Evolutionary conservation across 2,113 vertebrate genomes (phyloP).

Genomic region (Cranoglanis bouderius): DNA sequence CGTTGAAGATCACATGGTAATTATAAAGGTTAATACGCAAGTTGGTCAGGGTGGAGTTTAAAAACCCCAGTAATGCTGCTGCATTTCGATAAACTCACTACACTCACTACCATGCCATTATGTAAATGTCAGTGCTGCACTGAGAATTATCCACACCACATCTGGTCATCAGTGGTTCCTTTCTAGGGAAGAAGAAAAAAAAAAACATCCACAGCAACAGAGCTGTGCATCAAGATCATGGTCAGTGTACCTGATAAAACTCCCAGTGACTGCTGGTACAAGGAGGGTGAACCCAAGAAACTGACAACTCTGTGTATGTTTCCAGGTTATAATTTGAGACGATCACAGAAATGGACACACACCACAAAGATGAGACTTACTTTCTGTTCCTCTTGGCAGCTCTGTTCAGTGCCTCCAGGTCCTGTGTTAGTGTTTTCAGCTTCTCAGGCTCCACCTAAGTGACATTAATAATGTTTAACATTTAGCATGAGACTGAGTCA

Average conservation of each 20-base stretch:
- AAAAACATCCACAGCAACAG: not conserved
- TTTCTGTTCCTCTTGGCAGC: constrained; percentile 90
- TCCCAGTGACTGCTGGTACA: not conserved
- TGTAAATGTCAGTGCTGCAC: not conserved
- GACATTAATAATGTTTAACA: not conserved
- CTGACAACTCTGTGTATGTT: not conserved
- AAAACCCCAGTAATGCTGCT: not conserved
- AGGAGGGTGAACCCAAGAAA: not conserved
- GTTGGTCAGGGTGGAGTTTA: not conserved
- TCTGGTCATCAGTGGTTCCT: not conserved
- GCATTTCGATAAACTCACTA: not conserved
- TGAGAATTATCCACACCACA: not conserved
- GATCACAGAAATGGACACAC: not conserved
- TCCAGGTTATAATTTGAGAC: not conserved
- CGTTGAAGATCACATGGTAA: not conserved
- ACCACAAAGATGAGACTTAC: constrained; percentile 74
- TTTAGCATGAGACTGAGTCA: not conserved
- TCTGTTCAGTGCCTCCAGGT: constrained; percentile 91
- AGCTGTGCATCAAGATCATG: not conserved
- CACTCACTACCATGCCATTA: not conserved
- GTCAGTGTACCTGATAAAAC: not conserved
- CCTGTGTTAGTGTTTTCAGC: constrained; percentile 95
- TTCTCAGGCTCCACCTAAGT: constrained; percentile 94
- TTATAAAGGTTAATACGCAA: not conserved
- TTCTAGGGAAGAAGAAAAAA: not conserved